phyloP scores from a whole-genome alignment of 2,113 vertebrate species.

The Trinectes maculatus region DNA sequence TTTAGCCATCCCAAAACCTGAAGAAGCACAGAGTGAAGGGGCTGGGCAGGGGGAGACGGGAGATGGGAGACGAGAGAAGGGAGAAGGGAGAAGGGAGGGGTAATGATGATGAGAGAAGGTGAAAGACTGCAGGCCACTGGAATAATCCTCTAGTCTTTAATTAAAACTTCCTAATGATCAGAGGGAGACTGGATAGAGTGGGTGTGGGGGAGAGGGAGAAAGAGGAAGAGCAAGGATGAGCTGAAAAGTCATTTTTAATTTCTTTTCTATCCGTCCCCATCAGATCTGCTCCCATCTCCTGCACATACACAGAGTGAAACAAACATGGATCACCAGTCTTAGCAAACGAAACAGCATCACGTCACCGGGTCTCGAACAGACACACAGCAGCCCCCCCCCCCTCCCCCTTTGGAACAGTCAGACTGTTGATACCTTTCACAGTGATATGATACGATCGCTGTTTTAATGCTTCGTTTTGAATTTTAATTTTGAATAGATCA shows the following conservation, averaged over 20 bases:
- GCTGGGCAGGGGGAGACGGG: conserved; percentile 24
- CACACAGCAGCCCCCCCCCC: conserved; percentile 4
- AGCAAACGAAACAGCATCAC: conserved; percentile 21
- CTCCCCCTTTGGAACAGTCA: conserved; percentile 7
- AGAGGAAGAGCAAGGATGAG: conserved; percentile 25
- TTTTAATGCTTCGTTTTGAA: background rate
- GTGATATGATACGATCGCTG: background rate
- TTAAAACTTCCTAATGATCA: conserved; percentile 80
- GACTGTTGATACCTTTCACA: conserved; percentile 6
- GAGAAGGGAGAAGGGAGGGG: conserved; percentile 39
- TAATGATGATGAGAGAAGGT: conserved; percentile 63
- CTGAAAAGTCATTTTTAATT: conserved; percentile 35
- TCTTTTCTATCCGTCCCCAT: conserved; percentile 8
- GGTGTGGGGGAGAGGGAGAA: conserved; percentile 29
- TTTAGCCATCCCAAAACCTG: conserved; percentile 32
- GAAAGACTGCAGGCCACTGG: conserved; percentile 63
- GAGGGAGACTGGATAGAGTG: conserved; percentile 46
- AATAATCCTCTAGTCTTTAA: conserved; percentile 76
- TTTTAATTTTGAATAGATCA: background rate
- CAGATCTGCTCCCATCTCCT: background rate
- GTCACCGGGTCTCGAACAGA: background rate
- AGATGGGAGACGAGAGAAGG: conserved; percentile 41
- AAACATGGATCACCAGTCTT: conserved; percentile 24
- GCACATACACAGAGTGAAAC: background rate
- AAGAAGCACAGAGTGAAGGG: conserved; percentile 37